Conservation (phyloP, 2,113 vertebrate genomes). For the Microtus montanus region DNA sequence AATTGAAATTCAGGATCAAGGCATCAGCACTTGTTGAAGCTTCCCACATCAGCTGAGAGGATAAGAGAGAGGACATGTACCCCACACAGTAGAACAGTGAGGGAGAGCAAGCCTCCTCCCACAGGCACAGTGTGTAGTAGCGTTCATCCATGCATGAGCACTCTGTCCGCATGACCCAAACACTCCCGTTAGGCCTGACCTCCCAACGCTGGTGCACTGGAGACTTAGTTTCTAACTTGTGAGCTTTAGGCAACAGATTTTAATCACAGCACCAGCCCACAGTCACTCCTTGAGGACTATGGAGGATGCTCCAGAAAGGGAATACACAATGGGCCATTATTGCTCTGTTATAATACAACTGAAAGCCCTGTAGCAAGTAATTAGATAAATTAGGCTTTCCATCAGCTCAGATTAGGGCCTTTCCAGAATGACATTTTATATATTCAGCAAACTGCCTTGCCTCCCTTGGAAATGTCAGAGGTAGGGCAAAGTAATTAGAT, state of each 20-base stretch:
- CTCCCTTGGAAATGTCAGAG: constrained; percentile 61
- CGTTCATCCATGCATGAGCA: not conserved
- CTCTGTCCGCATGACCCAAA: not conserved
- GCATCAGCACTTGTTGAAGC: not conserved
- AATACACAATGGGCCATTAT: not conserved
- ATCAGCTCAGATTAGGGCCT: constrained; percentile 35
- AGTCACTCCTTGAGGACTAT: not conserved
- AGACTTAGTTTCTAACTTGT: not conserved
- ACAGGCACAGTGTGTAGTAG: not conserved
- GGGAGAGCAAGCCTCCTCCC: not conserved
- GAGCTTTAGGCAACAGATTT: not conserved
- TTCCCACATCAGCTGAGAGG: not conserved
- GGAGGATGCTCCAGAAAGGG: not conserved
- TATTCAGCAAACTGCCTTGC: not conserved
- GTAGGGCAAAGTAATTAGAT: constrained; percentile 58
- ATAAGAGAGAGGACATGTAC: not conserved
- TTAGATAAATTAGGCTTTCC: constrained; percentile 44
- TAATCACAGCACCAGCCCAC: not conserved
- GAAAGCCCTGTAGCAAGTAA: constrained; percentile 54
- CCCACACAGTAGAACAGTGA: not conserved
- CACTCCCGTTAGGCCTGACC: not conserved
- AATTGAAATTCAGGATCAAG: not conserved
- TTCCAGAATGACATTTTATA: constrained; percentile 56
- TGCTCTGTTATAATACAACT: not conserved
- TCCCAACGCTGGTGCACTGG: not conserved